Percentiles rank a stretch among this genome's conserved stretches.
Evolutionary conservation across 2,888 invertebrate genomes (phyloP).

Genomic region (Nemoura dubitans): DNA sequence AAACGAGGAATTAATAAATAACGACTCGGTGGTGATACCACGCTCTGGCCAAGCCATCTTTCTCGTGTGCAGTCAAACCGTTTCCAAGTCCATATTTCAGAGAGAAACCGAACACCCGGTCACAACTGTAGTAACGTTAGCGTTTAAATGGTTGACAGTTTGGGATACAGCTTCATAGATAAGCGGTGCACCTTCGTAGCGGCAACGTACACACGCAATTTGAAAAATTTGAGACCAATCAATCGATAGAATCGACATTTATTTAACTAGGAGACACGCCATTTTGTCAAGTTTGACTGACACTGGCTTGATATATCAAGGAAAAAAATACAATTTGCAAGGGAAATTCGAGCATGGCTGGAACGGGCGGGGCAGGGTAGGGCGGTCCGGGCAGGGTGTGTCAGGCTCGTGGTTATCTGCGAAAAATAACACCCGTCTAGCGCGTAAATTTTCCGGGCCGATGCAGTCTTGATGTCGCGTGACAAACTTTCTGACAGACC

Average conservation of each 20-base stretch:
- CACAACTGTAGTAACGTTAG: background rate
- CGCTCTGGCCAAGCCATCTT: background rate
- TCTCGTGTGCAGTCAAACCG: background rate
- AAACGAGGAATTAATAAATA: conserved; percentile 7
- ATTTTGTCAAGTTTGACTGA: background rate
- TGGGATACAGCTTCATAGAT: background rate
- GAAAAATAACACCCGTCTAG: background rate
- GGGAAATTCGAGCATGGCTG: background rate
- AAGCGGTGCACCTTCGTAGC: background rate
- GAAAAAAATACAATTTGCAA: background rate
- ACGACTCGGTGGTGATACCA: background rate
- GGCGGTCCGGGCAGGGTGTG: background rate
- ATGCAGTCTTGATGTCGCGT: background rate
- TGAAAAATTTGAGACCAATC: background rate
- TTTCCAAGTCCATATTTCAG: background rate
- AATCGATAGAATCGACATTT: conserved; percentile 12
- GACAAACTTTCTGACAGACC: background rate
- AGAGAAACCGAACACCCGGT: background rate
- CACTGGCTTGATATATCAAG: background rate
- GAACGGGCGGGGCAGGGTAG: background rate
- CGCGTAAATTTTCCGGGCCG: background rate
- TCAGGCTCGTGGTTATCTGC: background rate
- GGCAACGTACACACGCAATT: background rate
- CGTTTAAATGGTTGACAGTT: background rate
- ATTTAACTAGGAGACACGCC: background rate